Conservation (phyloP, 2,797 vertebrate genomes). For the Knipowitschia caucasica region DNA sequence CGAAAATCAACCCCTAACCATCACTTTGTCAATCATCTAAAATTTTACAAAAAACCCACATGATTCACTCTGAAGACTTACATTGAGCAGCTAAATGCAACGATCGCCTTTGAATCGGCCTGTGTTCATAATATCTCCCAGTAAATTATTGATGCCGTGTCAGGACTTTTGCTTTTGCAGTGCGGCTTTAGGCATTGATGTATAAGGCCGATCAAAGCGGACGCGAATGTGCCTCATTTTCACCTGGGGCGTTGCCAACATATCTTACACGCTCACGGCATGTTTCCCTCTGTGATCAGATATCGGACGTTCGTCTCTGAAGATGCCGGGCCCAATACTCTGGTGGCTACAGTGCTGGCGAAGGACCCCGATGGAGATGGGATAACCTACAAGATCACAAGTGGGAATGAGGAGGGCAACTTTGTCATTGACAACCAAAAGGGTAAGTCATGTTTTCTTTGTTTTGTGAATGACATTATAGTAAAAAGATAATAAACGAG, state of each 20-base stretch:
- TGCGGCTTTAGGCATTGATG: neutral
- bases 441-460: conserved; percentile 65
- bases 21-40: too few species aligned
- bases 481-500: too few species aligned
- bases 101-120: neutral
- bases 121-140: neutral
- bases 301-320: conserved; percentile 90
- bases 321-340: conserved; percentile 86
- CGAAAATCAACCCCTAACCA: too few species aligned
- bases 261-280: conserved; percentile 7
- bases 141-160: neutral
- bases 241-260: neutral
- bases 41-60: too few species aligned
- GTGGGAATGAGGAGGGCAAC: conserved; percentile 85
- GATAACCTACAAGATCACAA: conserved; percentile 81
- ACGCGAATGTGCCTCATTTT: conserved; percentile 14
- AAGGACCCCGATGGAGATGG: conserved; percentile 88
- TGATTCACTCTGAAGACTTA: too few species aligned
- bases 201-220: neutral
- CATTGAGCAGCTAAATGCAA: too few species aligned
- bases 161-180: neutral
- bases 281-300: conserved; percentile 58
- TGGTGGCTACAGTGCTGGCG: conserved; percentile 85
- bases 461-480: neutral
- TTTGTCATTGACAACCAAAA: conserved; percentile 88